Base-by-base conservation (phyloP, 1,140 invertebrate species). In the Aleiodes sp. region DNA sequence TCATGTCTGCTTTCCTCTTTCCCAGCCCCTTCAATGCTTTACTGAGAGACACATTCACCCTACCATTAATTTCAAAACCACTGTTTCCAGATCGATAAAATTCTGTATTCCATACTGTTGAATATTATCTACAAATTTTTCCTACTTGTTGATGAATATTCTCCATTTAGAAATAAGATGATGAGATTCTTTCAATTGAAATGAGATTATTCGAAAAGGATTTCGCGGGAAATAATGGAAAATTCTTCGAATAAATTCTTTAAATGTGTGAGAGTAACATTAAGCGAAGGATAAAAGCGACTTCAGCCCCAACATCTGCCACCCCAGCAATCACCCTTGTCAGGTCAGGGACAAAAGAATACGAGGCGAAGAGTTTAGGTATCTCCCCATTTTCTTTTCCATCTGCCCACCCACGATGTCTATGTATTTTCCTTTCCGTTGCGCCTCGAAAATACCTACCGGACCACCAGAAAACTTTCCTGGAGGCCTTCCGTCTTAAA, bases 401-500 rank as follows among this genome's bases (percentile, higher is more conserved):
- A 70, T 75, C 59, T 71, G 73, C 74, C n/a, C 77, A 78, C 74
- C 76, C 77, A 78, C 72, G 65, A 72, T 24, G 70, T 61, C 37
- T 43, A 29, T 19, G 31, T 29, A 19, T n/a, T 29, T 24, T 33
- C 24, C 31, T 52, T 10, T 56, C 39, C 10, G 39, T 39, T 52
- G n/a, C 64, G 33, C 64, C 14, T 19, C 24, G 43, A 46, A 56
- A 52, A 52, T 52, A 21, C 6, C 46, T 26, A n/a, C n/a, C 16
- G 46, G 46, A 52, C 46, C 46, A 52, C 46, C 46, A 26, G 57
- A 31, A 60, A 35, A 60, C 26, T 14, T 60, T 12, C 52, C 52
- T 19, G 52, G 52, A 29, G 52, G 28, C 59, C 31, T 29, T 46
- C 28, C 8, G 14, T 19, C 4, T 59, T 21, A 16, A 16, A 43